These are phyloP conservation scores for Procavia capensis DNA, from an alignment of 2,113 vertebrate genomes.

Conservation along the genomic window DNA sequence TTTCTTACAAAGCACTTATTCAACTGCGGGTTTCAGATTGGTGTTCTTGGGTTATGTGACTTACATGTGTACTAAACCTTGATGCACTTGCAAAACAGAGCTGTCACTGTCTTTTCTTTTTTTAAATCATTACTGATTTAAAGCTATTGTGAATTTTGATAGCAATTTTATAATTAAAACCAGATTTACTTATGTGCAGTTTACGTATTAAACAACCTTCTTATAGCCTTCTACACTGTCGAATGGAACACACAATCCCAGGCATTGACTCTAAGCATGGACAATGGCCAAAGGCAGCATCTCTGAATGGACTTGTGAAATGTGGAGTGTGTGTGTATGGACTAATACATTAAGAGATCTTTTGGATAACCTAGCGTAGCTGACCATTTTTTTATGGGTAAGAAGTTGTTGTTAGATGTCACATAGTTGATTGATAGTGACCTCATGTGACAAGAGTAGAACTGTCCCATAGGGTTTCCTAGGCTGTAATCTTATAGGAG, in stretches of 20 bases:
- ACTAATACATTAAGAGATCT: background rate
- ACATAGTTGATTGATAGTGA: background rate
- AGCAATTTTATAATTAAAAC: slow-evolving; percentile 13
- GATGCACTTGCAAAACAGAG: background rate
- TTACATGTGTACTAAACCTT: background rate
- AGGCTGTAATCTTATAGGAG: background rate
- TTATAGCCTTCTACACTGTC: background rate
- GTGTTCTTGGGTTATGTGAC: background rate
- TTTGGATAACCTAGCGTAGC: background rate
- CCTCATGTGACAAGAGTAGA: background rate
- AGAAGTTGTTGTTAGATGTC: background rate
- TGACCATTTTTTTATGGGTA: background rate
- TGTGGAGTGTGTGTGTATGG: background rate
- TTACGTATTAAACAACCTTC: background rate
- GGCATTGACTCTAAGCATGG: background rate
- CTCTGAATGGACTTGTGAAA: background rate
- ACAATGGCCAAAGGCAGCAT: background rate
- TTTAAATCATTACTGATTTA: background rate
- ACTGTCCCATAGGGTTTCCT: background rate
- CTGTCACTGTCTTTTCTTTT: background rate
- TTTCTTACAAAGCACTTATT: background rate
- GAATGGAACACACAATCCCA: background rate
- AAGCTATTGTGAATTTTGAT: background rate
- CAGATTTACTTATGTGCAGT: background rate
- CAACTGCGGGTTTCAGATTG: background rate